Evolutionary conservation across 1,140 invertebrate genomes (phyloP).

Genomic region (Acyrthosiphon pisum): DNA sequence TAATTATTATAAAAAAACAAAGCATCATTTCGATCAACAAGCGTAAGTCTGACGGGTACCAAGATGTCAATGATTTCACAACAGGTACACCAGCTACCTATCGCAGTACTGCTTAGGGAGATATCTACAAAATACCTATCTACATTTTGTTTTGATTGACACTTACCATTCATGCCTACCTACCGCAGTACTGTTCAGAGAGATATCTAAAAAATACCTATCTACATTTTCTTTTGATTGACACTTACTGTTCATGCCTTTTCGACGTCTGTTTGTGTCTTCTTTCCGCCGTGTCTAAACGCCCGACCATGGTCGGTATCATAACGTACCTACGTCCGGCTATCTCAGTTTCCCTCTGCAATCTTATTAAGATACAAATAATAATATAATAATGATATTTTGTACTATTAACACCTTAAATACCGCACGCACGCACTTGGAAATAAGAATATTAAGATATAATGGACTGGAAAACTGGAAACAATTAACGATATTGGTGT

Average conservation of each 20-base stretch:
- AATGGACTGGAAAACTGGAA: no score
- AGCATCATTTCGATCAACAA: background rate
- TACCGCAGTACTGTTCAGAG: no score
- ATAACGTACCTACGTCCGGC: no score
- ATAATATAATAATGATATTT: no score
- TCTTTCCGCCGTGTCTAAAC: background rate
- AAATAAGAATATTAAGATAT: no score
- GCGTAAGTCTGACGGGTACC: background rate
- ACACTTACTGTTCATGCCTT: slow-evolving; percentile 46
- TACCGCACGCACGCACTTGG: no score
- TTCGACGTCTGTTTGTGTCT: slow-evolving; percentile 34
- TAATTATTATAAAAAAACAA: background rate
- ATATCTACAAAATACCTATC: background rate
- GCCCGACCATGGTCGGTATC: no score
- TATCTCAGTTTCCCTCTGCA: no score
- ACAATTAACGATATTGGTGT: no score
- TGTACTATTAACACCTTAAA: no score
- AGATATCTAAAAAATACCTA: no score
- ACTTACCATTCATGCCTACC: slow-evolving; percentile 39
- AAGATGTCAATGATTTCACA: background rate
- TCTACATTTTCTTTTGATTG: background rate
- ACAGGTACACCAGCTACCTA: background rate
- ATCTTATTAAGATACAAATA: no score
- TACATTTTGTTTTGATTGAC: background rate
- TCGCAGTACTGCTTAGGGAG: background rate